A percentile compares a stretch with the other conserved stretches of the same genome.
Conservation (phyloP, 1,140 invertebrate species). For the Calycopis cecrops region DNA sequence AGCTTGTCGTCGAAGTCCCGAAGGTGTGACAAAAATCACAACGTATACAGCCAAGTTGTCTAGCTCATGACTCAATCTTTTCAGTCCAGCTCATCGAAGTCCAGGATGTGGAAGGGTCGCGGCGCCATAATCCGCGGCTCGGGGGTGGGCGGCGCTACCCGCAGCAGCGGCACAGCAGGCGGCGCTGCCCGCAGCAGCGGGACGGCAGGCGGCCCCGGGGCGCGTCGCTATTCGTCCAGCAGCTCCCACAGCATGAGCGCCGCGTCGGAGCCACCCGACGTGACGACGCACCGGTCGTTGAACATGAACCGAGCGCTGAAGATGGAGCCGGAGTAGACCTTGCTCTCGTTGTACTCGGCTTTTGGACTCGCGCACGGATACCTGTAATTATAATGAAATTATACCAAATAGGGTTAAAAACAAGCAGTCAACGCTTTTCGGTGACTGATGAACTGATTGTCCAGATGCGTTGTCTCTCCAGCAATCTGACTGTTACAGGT, state of each 20-base stretch:
- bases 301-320: constrained; percentile 88
- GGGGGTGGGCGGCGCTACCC: constrained; percentile 53
- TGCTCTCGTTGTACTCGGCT: constrained; percentile 90
- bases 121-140: constrained; percentile 39
- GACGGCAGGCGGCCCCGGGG: constrained; percentile 46
- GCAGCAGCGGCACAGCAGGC: neutral
- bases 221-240: constrained; percentile 81
- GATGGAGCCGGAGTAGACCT: constrained; percentile 92
- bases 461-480: too few relatives aligned
- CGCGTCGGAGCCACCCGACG: constrained; percentile 93
- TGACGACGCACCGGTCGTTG: constrained; percentile 91
- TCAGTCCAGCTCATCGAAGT: constrained; percentile 60
- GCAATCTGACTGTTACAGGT: too few relatives aligned
- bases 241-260: constrained; percentile 95
- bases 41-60: neutral
- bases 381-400: constrained; percentile 60
- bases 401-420: too few relatives aligned
- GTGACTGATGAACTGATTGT: neutral
- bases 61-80: neutral
- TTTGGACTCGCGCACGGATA: constrained; percentile 89
- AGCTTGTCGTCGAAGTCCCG: neutral
- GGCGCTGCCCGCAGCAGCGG: constrained; percentile 33
- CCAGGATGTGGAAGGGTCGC: constrained; percentile 53
- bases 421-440: too few relatives aligned
- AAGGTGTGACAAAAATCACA: neutral